phyloP scores from a whole-genome alignment of 2,797 vertebrate species.

The Sebastes variabilis region DNA sequence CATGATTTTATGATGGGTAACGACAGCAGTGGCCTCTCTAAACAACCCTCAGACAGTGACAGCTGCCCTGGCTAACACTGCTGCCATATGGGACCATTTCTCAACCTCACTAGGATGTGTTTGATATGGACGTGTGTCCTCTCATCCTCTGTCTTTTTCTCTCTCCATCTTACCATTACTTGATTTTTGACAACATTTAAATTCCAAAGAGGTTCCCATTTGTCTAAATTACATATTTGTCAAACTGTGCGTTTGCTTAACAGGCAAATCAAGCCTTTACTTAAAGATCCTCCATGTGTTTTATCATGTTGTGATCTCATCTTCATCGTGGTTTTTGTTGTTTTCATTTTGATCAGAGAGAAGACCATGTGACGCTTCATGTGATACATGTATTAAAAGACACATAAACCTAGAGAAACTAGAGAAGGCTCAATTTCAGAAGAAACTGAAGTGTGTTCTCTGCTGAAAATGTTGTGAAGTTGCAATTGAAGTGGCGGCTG shows the following conservation, averaged over 20 bases:
- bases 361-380: background rate
- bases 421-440: background rate
- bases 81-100: conserved; percentile 19
- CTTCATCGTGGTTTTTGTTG: background rate
- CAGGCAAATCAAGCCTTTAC: no score
- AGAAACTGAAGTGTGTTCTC: background rate
- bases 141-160: background rate
- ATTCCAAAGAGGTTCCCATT: conserved; percentile 4
- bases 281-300: background rate
- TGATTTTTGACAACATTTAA: background rate
- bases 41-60: conserved; percentile 15
- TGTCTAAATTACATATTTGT: background rate
- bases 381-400: background rate
- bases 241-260: no score
- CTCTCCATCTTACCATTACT: background rate
- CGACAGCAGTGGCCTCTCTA: background rate
- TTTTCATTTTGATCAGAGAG: background rate
- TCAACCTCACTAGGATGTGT: conserved; percentile 33
- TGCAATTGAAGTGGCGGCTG: background rate
- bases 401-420: no score
- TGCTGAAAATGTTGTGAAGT: background rate
- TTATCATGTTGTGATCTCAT: background rate
- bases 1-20: conserved; percentile 20
- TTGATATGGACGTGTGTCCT: conserved; percentile 31
- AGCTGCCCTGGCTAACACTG: conserved; percentile 32